Evolutionary conservation across 2,888 invertebrate species (phyloP), one percentile per base, ranked within the genome.

Genomic region (Tiliacea citrago): DNA sequence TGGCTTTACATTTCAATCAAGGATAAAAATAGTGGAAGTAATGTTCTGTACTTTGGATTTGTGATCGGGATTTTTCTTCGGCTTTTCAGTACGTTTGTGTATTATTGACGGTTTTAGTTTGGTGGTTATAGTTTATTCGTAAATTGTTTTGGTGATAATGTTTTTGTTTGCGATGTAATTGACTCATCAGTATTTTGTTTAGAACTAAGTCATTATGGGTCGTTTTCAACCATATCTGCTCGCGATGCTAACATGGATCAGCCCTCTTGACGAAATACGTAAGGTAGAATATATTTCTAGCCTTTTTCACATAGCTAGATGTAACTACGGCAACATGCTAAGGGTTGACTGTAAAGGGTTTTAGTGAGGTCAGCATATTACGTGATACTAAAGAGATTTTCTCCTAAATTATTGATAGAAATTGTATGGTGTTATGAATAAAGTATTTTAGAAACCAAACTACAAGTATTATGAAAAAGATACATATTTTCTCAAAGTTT

Each of bases 1-100:
- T 87, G 90, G 91, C 92, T 94, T 94, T 93, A 94, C 93, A 93
- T 94, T 95, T 95, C 94, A 95, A 94, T 94, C 94, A 88, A 84
- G 89, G 88, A 90, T 90, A 88, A 90, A 91, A 91, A 91, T 90
- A 86, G 89, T 86, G 85, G 84, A 86, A 82, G 84, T 86, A 87
- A 87, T 84, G 77, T 73, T 39, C 60, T 77, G 83, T 77, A 79
- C 81, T 85, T 86, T 77, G 77, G 85, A 85, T 83, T 86, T 75
- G 71, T 76, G 77, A 47, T 60, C 68, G 57, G 61, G 62, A 72
- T 75, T 57, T 73, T 73, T 61, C 71, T 53, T 75, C 63, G 55
- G 73, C 35, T 71, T 42, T 57, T 7, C 13, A 13, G 63, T 60
- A 16, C 21, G 57, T 63, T 69, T n/a, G 71, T 73, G 29, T 70